Evolutionary conservation across 1,140 invertebrate genomes (phyloP), one percentile per base, ranked within the genome.

Genomic region (Laupala kohalensis): DNA sequence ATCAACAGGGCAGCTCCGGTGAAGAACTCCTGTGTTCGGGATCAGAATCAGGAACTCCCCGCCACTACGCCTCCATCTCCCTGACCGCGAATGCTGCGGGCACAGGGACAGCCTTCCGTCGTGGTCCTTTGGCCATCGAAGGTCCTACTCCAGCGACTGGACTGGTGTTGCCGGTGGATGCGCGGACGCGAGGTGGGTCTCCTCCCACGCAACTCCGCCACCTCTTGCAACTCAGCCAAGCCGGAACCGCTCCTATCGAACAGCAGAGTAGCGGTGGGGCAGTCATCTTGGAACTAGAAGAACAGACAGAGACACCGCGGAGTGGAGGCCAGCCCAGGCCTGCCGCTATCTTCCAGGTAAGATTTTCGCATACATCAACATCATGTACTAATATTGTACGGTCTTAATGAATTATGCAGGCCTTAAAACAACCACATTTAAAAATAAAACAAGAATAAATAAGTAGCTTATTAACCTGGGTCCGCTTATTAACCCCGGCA

Each of bases 201-300:
- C 23, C 64, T 23, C 12, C 23, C 64, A 66, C 64, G 64, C 67
- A n/a, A n/a, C n/a, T n/a, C n/a, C n/a, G 25, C 25, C 67, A 29
- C 67, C 26, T 26, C 23, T 26, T 68, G 25, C 67, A 25, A 23
- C 23, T 68, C 67, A 29, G 67, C 67, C 25, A 68, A 23, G 67
- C 23, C 67, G 67, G 29, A 25, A 25, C n/a, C 67, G 67, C 25
- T 13, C n/a, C 67, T 6, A n/a, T n/a, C 6, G 29, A 30, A 15
- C 30, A 15, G 30, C 1, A 4, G 37, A 9, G 12, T 9, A 25
- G 25, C 5, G 25, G 29, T 15, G 65, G 30, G 0, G 24, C 67
- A 6, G 72, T 73, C 62, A 73, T 73, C 25, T 69, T 73, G 3
- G 72, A 73, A 64, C 30, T 73, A 26, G 72, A 73, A 24, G 72